Conservation (phyloP, 2,888 invertebrate genomes). For the Platycheirus rosarum region DNA sequence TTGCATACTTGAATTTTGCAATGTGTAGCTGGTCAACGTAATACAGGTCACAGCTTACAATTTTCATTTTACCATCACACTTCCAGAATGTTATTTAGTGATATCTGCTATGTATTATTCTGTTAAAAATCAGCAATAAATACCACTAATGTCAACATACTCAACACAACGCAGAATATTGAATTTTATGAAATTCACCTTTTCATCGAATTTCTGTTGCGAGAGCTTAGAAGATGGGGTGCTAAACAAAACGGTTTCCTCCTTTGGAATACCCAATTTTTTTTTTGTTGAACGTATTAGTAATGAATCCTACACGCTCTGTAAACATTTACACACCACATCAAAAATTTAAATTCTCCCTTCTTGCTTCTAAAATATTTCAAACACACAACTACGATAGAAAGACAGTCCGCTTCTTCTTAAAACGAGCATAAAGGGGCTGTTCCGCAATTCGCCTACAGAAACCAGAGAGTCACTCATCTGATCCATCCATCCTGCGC, state of each 20-base stretch:
- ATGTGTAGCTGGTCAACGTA: too few species aligned
- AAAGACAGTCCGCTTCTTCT: constrained; percentile 38
- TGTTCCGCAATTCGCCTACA: constrained; percentile 1
- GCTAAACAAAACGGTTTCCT: constrained; percentile 55
- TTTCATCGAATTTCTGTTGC: not conserved
- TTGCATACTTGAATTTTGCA: too few species aligned
- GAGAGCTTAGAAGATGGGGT: constrained; percentile 15
- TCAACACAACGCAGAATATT: too few species aligned
- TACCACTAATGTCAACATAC: too few species aligned
- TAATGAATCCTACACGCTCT: constrained; percentile 74
- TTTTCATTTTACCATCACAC: too few species aligned
- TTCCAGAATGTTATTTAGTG: too few species aligned
- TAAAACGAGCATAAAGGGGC: not conserved
- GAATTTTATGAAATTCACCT: constrained; percentile 15
- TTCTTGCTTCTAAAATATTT: constrained; percentile 3
- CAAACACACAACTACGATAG: constrained; percentile 10
- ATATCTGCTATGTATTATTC: too few species aligned
- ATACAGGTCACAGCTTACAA: too few species aligned
- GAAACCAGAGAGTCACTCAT: constrained; percentile 22
- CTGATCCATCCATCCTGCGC: constrained; percentile 40
- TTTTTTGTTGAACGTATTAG: constrained; percentile 54
- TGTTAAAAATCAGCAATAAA: too few species aligned
- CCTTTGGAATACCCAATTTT: constrained; percentile 17
- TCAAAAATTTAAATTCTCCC: constrained; percentile 71
- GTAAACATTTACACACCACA: constrained; percentile 72